phyloP scores from a whole-genome alignment of 2,797 vertebrate species.

The Pelochelys cantorii region DNA sequence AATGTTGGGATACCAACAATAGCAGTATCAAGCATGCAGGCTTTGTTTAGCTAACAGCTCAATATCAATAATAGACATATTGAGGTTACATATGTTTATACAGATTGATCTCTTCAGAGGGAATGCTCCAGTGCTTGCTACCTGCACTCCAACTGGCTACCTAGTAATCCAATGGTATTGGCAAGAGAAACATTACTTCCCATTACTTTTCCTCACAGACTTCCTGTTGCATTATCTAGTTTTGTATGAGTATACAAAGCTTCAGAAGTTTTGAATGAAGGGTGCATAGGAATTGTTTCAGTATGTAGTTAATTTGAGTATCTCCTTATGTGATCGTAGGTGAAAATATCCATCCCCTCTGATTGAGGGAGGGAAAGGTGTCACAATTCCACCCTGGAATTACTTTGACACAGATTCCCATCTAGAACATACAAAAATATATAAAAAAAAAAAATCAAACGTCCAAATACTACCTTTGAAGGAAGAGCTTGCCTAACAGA shows the following conservation, averaged over 20 bases:
- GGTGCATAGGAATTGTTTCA: accelerated
- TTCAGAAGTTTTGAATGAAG: not conserved
- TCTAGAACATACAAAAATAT: not conserved
- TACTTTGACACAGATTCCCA: not conserved
- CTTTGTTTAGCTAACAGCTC: not conserved
- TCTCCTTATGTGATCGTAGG: not conserved
- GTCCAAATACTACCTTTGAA: slow-evolving; percentile 1
- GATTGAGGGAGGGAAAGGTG: not conserved
- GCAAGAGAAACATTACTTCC: not conserved
- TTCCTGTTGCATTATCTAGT: not conserved
- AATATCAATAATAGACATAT: not conserved
- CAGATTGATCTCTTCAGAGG: not conserved
- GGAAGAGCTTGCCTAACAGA: slow-evolving; percentile 24
- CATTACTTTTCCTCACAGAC: too few species aligned
- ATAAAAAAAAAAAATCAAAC: not conserved
- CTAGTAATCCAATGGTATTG: not conserved
- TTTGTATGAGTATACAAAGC: not conserved
- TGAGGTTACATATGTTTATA: not conserved
- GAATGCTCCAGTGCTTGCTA: not conserved
- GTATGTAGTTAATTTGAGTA: not conserved
- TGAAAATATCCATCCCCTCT: accelerated
- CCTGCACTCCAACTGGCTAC: not conserved
- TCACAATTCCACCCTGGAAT: not conserved
- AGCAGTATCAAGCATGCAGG: not conserved
- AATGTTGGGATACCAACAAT: not conserved